phyloP scores from a whole-genome alignment of 2,797 vertebrate species.

The Artibeus jamaicensis region DNA sequence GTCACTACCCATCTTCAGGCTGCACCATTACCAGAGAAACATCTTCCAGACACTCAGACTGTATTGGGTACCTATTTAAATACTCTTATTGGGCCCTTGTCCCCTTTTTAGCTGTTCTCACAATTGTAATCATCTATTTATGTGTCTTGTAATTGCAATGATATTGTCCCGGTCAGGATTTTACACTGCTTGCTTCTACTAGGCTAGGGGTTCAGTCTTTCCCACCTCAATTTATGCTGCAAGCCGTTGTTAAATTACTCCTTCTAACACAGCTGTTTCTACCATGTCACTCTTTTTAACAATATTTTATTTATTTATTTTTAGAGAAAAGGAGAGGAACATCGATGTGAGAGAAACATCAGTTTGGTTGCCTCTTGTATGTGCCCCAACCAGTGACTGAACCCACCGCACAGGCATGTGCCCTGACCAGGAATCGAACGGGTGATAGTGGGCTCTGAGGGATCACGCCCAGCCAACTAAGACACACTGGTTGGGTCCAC shows the following conservation, averaged over 20 bases:
- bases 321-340: background rate
- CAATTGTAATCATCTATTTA: background rate
- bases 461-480: background rate
- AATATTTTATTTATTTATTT: background rate
- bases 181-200: background rate
- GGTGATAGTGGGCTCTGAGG: background rate
- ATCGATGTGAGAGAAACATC: background rate
- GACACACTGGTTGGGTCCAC: background rate
- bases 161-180: background rate
- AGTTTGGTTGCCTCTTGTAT: background rate
- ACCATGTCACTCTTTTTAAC: background rate
- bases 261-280: slow-evolving; percentile 7
- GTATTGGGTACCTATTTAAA: background rate
- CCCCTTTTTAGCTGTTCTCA: background rate
- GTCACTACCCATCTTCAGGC: background rate
- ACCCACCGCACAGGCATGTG: background rate
- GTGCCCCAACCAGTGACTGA: background rate
- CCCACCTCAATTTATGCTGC: background rate
- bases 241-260: background rate
- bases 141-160: background rate
- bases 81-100: background rate
- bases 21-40: background rate
- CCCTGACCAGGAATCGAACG: background rate
- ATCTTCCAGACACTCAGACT: background rate
- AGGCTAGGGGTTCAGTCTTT: background rate